These are phyloP conservation scores for Bombylius major DNA, from an alignment of 2,888 invertebrate species.

Conservation along the genomic window DNA sequence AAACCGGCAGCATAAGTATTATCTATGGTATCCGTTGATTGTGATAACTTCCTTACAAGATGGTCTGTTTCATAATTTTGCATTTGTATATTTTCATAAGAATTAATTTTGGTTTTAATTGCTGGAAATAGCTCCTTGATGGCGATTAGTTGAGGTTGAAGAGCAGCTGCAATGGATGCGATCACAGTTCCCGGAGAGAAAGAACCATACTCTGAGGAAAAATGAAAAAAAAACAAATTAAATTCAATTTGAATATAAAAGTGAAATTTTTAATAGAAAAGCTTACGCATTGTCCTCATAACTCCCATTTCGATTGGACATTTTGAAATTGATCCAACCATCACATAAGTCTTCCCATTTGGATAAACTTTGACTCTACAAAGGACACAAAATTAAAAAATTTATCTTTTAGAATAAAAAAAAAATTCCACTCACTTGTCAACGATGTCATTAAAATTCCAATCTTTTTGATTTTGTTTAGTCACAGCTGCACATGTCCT, in stretches of 20 bases:
- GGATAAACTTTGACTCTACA: not conserved
- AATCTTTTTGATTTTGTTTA: not conserved
- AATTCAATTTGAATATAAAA: not conserved
- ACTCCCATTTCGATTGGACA: slow-evolving; percentile 46
- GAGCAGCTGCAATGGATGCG: slow-evolving; percentile 45
- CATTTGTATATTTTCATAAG: slow-evolving; percentile 21
- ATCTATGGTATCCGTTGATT: slow-evolving; percentile 29
- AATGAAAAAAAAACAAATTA: not conserved
- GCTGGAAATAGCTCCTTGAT: slow-evolving; percentile 36
- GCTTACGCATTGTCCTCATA: not conserved
- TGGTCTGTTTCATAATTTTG: slow-evolving; percentile 18
- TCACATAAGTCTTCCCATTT: slow-evolving; percentile 1
- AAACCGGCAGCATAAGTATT: slow-evolving; percentile 50
- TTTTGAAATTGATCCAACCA: slow-evolving; percentile 17
- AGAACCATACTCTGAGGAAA: slow-evolving; percentile 40
- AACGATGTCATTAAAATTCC: no score
- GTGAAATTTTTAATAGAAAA: not conserved
- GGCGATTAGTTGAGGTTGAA: slow-evolving; percentile 45
- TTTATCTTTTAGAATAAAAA: no score
- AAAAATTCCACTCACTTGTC: no score
- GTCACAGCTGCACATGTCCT: slow-evolving; percentile 32
- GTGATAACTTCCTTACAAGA: slow-evolving; percentile 8
- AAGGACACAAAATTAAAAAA: not conserved
- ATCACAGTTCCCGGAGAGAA: slow-evolving; percentile 47
- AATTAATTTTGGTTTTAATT: not conserved